Conservation (phyloP, 2,113 vertebrate genomes). For the Chloroceryle aenea region DNA sequence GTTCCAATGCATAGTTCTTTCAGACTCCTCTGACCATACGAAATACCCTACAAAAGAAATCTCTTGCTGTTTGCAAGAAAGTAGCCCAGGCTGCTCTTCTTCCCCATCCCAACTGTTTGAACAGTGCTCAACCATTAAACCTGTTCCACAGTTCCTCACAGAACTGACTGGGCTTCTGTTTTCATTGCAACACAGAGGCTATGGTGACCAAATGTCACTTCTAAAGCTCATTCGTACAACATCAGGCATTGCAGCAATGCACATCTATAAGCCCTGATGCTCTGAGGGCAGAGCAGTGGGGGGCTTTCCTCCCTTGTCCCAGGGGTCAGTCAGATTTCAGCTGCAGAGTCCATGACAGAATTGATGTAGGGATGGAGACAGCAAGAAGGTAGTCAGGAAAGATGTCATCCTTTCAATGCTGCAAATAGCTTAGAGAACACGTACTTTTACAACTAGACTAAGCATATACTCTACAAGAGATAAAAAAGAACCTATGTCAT, state of each 20-base stretch:
- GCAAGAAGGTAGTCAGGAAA: neutral
- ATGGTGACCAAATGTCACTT: neutral
- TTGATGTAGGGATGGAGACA: neutral
- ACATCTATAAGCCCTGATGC: neutral
- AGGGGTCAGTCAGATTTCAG: neutral
- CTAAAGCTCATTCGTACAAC: neutral
- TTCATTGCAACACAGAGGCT: fast-evolving
- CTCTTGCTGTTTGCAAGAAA: neutral
- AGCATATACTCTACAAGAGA: neutral
- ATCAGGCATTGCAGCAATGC: neutral
- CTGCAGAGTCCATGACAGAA: neutral
- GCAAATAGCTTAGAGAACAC: neutral
- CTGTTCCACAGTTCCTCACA: neutral
- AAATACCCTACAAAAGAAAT: neutral
- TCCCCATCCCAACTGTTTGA: neutral
- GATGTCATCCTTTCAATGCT: neutral
- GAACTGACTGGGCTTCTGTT: neutral
- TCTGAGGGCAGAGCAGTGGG: neutral
- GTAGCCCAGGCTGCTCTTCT: neutral
- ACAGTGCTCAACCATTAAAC: neutral
- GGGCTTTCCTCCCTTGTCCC: neutral
- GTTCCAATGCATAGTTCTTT: neutral
- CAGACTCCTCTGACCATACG: neutral
- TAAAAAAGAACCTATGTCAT: neutral
- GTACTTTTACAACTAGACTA: neutral